Percentiles rank a stretch among this genome's conserved stretches.
phyloP scores from a whole-genome alignment of 2,888 invertebrate species.

The Acleris literana region DNA sequence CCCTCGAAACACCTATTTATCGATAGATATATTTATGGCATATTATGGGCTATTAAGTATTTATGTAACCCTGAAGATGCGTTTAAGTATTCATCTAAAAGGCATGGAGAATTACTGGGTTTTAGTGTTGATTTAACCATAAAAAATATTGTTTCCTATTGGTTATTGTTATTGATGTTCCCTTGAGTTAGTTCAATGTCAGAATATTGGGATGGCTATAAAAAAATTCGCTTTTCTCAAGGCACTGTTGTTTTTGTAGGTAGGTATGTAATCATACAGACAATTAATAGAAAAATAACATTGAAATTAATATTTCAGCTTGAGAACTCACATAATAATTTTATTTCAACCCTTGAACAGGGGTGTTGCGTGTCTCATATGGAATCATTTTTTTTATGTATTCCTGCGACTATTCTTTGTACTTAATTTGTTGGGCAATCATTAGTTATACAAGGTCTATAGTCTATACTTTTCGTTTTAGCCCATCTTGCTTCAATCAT shows the following conservation, averaged over 20 bases:
- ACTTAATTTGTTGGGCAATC: too few relatives aligned
- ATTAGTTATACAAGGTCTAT: too few relatives aligned
- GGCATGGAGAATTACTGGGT: background rate
- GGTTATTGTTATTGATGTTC: slow-evolving; percentile 7
- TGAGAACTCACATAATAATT: too few relatives aligned
- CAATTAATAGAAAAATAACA: too few relatives aligned
- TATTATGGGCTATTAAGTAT: slow-evolving; percentile 16
- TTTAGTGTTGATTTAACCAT: slow-evolving; percentile 13
- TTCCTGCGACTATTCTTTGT: too few relatives aligned
- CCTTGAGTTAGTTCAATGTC: slow-evolving; percentile 22
- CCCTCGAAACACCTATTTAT: slow-evolving; percentile 48
- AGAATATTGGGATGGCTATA: background rate
- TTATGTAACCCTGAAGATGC: slow-evolving; percentile 13
- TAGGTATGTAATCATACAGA: too few relatives aligned
- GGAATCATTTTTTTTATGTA: too few relatives aligned
- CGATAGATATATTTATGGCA: slow-evolving; percentile 37
- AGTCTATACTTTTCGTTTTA: too few relatives aligned
- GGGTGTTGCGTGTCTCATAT: too few relatives aligned
- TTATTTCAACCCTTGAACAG: too few relatives aligned
- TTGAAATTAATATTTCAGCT: too few relatives aligned
- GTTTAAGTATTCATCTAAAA: background rate
- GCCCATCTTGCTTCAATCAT: too few relatives aligned
- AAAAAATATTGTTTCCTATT: slow-evolving; percentile 26
- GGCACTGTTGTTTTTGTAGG: background rate
- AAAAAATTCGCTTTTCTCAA: background rate